Base-by-base conservation (phyloP, 2,888 invertebrate species). In the Scaptomyza polygonia region DNA sequence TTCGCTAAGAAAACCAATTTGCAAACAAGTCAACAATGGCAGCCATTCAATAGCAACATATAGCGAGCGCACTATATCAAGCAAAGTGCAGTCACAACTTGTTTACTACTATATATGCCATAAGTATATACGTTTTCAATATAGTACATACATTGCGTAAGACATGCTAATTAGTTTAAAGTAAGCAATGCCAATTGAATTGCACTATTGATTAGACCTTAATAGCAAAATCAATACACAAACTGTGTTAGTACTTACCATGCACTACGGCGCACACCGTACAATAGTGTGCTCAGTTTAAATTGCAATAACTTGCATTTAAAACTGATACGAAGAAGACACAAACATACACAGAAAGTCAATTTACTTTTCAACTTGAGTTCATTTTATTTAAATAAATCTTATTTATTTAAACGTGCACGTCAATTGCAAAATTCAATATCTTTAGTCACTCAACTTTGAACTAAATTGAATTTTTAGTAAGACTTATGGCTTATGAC, bases 1-100 rank as follows among this genome's bases (percentile, higher is more conserved):
- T 68, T 53, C 67, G 54, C 64, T 72, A 71, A 57, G 62, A 67
- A 88, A 88, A 76, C 88, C 87, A 84, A 88, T 84, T 84, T 88
- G 82, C 88, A 84, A 87, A 84, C 81, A 88, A 88, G 79, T 71
- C 87, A 88, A 80, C 84, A 81, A 87, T 77, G 67, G 54, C 67
- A 58, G 36, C 36, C 40, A 36, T 29, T 47, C 64, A 70, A 79
- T 63, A 64, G 86, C 69, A 54, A 62, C 69, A 54, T 61, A 72
- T 65, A 66, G 59, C 68, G 76, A 62, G 53, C 72, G 53, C 75
- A 64, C 72, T 73, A 79, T 86, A 86, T 88, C 86, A 79, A 67
- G 57, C 80, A 67, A 79, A 86, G 84, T 88, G 88, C 82, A 79
- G 77, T 34, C 44, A 48, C 14, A 43, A 56, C 54, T 27, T 18